phyloP scores from a whole-genome alignment of 2,888 invertebrate genomes.

The Philopedon plagiatum region DNA sequence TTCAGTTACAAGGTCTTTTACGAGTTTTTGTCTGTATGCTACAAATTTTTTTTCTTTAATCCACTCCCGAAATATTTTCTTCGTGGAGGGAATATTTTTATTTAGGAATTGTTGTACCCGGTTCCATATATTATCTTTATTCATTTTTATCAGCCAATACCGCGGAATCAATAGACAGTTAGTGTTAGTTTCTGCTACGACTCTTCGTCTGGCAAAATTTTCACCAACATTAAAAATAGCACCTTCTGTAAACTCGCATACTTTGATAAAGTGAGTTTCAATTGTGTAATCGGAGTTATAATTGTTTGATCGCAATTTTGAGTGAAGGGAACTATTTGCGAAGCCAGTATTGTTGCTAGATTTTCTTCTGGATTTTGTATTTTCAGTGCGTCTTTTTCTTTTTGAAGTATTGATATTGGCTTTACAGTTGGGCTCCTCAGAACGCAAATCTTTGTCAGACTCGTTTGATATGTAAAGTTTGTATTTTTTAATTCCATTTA shows the following conservation, averaged over 20 bases:
- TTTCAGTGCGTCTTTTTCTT: not conserved
- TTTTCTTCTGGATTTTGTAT: not conserved
- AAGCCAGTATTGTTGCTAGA: not conserved
- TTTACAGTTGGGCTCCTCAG: not conserved
- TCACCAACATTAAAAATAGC: slow-evolving; percentile 82
- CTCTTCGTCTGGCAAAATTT: slow-evolving; percentile 74
- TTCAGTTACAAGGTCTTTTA: slow-evolving; percentile 70
- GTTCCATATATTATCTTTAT: slow-evolving; percentile 77
- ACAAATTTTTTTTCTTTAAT: slow-evolving; percentile 73
- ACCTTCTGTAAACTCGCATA: slow-evolving; percentile 73
- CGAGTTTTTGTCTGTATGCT: slow-evolving; percentile 71
- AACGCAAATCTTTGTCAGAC: slow-evolving; percentile 1
- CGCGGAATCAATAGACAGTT: slow-evolving; percentile 79
- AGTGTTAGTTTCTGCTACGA: slow-evolving; percentile 76
- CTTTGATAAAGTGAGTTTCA: slow-evolving; percentile 58
- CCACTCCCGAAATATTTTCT: slow-evolving; percentile 73
- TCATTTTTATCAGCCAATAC: slow-evolving; percentile 78
- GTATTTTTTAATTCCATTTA: slow-evolving; percentile 40
- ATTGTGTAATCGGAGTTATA: not conserved
- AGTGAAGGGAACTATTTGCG: not conserved
- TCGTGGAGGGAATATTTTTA: slow-evolving; percentile 73
- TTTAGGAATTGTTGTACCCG: slow-evolving; percentile 75
- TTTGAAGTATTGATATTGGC: not conserved
- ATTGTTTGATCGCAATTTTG: not conserved
- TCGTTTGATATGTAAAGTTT: slow-evolving; percentile 25